Evolutionary conservation across 92 coral and sea anemone species (phyloP).

Genomic region (Hydrozoanthus gracilis): DNA sequence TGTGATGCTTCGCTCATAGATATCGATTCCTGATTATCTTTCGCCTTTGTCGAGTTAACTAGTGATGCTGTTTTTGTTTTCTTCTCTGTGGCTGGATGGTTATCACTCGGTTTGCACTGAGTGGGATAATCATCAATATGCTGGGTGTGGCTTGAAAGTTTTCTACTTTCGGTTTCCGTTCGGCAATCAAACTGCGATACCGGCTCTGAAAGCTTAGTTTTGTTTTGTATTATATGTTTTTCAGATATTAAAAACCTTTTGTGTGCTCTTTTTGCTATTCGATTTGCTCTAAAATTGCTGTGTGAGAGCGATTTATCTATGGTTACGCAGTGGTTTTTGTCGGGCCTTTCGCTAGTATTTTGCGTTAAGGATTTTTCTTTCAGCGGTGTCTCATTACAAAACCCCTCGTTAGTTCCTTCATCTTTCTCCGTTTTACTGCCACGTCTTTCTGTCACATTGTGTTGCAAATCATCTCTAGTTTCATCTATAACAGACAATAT

Average conservation of each 20-base stretch:
- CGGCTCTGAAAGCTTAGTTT: neutral
- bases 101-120: neutral
- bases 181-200: constrained; percentile 15
- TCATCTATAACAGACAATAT: constrained; percentile 14
- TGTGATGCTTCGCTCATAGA: too few relatives aligned
- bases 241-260: neutral
- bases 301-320: neutral
- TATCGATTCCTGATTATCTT: too few relatives aligned
- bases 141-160: neutral
- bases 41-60: too few relatives aligned
- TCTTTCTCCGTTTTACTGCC: neutral
- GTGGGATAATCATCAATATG: neutral
- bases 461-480: neutral
- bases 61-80: neutral
- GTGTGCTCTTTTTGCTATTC: neutral
- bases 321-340: neutral
- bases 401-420: neutral
- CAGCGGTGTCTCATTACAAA: neutral
- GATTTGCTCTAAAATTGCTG: neutral
- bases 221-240: neutral
- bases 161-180: neutral
- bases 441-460: neutral
- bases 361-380: neutral
- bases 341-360: neutral
- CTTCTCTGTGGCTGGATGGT: neutral